Evolutionary conservation across 2,888 invertebrate genomes (phyloP), one percentile per base, ranked within the genome.

Genomic region (Drosophila setosimentum): DNA sequence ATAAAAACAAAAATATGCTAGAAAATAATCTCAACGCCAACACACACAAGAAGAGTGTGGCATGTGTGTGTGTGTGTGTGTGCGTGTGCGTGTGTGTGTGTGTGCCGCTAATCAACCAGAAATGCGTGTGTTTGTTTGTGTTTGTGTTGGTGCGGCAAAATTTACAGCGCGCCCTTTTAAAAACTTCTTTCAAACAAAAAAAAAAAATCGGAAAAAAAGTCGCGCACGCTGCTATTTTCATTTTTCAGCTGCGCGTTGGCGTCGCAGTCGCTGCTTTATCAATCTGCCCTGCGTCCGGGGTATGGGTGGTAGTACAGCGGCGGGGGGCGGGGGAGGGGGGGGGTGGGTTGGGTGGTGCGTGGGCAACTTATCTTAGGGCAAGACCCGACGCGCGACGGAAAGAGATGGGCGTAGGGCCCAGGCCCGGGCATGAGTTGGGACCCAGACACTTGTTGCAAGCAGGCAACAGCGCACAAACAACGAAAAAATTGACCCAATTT

Each of bases 391-490:
- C 71, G 73, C 66, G 67, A 58, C 68, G 80, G 71, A 86, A 73
- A 71, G 87, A 71, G 83, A 79, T 72, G 84, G 82, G 68, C 58
- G 73, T 62, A 71, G 75, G 76, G 71, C 77, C 35, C 58, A 30
- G 55, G 60, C 40, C 61, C 40, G 48, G 24, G 29, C 61, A 40
- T 68, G 48, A 54, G 54, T 37, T 54, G 59, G 53, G 53, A 60
- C 67, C 81, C 83, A 85, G 86, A 86, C 85, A 86, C 85, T 86
- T 86, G 85, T 86, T 86, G 85, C 85, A 83, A 87, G 85, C 85
- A 70, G 35, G 40, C 78, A 68, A 18, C 54, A 74, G 70, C 61
- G 73, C 62, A 73, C 76, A 70, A 70, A 70, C 76, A 70, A 68
- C 73, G 61, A 73, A 51, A 73, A 77, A 77, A 69, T 80, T 80